These are phyloP conservation scores for Alosa alosa DNA, from an alignment of 2,113 vertebrate genomes.

Conservation along the genomic window DNA sequence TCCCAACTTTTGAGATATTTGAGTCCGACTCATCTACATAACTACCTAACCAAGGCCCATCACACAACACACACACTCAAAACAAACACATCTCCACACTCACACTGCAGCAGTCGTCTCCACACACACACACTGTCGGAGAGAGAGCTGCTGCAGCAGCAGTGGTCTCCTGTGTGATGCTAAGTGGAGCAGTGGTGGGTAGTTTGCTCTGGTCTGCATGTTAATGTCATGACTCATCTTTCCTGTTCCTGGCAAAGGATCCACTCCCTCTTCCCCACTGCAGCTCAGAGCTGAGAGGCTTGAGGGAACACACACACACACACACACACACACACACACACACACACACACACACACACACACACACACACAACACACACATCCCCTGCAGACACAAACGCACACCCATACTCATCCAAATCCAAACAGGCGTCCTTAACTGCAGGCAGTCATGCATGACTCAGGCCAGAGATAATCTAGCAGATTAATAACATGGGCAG, in stretches of 20 bases:
- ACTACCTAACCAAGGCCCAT: not conserved
- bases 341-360: not conserved
- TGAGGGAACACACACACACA: not conserved
- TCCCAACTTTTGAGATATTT: not conserved
- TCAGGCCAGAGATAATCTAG: not conserved
- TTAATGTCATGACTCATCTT: slow-evolving; percentile 7
- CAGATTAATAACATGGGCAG: not conserved
- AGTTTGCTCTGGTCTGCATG: not conserved
- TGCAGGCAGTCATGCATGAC: not conserved
- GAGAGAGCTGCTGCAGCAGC: no score
- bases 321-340: not conserved
- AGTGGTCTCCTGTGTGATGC: not conserved
- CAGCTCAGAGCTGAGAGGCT: not conserved
- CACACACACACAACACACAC: not conserved
- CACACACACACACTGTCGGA: not conserved
- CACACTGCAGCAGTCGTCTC: not conserved
- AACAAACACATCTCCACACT: not conserved
- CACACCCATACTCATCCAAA: not conserved
- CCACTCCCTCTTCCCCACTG: not conserved
- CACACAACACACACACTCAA: slow-evolving; percentile 19
- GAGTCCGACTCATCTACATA: not conserved
- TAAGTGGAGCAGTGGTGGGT: not conserved
- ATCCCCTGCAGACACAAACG: not conserved
- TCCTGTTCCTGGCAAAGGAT: not conserved
- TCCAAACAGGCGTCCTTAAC: not conserved